phyloP scores from a whole-genome alignment of 2,888 invertebrate genomes.

The Cancer borealis region DNA sequence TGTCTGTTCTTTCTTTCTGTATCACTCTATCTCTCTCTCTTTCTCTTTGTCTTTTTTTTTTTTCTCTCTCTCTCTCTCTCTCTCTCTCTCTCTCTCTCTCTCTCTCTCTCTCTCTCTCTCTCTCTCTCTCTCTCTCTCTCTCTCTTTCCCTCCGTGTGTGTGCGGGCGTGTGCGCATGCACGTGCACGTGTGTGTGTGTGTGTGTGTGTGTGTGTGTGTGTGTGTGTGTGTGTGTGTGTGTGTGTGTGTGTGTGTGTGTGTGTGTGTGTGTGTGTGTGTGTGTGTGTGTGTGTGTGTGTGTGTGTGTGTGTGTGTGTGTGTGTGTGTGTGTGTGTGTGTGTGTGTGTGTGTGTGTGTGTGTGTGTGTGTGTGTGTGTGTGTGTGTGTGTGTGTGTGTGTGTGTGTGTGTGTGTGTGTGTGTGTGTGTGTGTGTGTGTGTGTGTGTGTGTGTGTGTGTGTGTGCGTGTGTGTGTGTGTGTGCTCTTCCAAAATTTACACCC shows the following conservation, averaged over 20 bases:
- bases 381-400: not conserved
- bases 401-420: not conserved
- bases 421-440: not conserved
- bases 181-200: not conserved
- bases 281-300: not conserved
- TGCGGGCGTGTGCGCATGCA: not conserved
- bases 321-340: not conserved
- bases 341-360: not conserved
- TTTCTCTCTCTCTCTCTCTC: no score
- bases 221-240: not conserved
- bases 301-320: not conserved
- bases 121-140: not conserved
- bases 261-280: not conserved
- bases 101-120: no score
- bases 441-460: not conserved
- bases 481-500: no score
- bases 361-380: not conserved
- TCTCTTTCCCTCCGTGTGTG: no score
- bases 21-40: no score
- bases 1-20: no score
- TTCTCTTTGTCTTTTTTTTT: no score
- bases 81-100: no score
- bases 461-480: not conserved
- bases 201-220: not conserved
- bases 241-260: not conserved